These are phyloP conservation scores for Cololabis saira DNA, from an alignment of 2,113 vertebrate species.

Conservation along the genomic window DNA sequence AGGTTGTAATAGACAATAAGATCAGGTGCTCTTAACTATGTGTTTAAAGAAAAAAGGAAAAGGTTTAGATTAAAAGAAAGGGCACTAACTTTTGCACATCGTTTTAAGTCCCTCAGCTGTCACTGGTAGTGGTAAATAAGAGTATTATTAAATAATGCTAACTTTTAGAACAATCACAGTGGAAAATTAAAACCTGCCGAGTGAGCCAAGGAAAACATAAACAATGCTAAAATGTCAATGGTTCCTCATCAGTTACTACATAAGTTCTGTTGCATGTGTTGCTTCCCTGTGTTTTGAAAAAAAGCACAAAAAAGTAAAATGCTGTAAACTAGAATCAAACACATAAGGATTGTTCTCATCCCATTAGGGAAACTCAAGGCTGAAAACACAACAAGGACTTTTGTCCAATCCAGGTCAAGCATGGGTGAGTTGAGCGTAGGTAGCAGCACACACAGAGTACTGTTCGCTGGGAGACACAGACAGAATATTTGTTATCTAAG, in stretches of 20 bases:
- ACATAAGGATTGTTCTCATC: constrained; percentile 60
- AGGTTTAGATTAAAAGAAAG: no score
- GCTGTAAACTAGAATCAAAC: constrained; percentile 49
- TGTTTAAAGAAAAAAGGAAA: no score
- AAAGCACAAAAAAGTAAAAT: constrained; percentile 32
- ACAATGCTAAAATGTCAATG: background rate
- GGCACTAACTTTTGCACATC: no score
- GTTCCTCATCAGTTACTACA: background rate
- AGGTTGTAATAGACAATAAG: no score
- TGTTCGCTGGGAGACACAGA: constrained; percentile 40
- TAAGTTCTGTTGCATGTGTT: constrained; percentile 18
- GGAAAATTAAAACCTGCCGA: no score
- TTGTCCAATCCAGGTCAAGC: constrained; percentile 82
- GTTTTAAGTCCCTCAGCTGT: no score
- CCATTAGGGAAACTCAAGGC: constrained; percentile 67
- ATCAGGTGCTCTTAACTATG: no score
- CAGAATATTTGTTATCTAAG: constrained; percentile 62
- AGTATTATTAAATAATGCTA: no score
- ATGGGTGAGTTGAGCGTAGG: constrained; percentile 76
- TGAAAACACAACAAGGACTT: constrained; percentile 75
- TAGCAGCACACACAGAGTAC: constrained; percentile 72
- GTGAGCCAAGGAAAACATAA: background rate
- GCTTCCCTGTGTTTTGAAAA: constrained; percentile 10
- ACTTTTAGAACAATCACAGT: no score
- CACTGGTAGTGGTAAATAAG: no score